These are phyloP conservation scores for Drosophila seclusa DNA, from an alignment of 2,888 invertebrate genomes.

Conservation along the genomic window DNA sequence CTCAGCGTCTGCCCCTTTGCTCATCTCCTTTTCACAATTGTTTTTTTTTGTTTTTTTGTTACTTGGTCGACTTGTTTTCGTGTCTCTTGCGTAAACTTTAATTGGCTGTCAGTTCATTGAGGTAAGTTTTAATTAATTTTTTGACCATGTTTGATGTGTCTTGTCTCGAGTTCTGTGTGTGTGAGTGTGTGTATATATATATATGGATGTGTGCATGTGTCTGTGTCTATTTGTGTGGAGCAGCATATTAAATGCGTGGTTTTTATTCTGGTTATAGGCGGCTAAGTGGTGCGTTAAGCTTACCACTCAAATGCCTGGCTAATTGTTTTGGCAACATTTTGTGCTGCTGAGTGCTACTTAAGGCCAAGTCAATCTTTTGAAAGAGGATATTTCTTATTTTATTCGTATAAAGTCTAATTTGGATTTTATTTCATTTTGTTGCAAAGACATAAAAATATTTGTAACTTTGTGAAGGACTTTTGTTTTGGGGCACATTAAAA, in stretches of 20 bases:
- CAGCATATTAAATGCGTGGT: slow-evolving; percentile 37
- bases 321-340: slow-evolving; percentile 50
- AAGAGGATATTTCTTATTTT: not conserved
- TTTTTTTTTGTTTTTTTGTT: slow-evolving; percentile 9
- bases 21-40: slow-evolving; percentile 15
- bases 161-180: slow-evolving; percentile 6
- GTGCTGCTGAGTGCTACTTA: slow-evolving; percentile 5
- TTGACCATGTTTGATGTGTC: slow-evolving; percentile 34
- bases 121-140: slow-evolving; percentile 79
- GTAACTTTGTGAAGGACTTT: not conserved
- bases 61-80: slow-evolving; percentile 54
- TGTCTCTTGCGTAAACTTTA: slow-evolving; percentile 73
- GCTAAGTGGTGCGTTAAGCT: slow-evolving; percentile 48
- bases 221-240: slow-evolving; percentile 3
- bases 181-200: not conserved
- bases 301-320: slow-evolving; percentile 46
- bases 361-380: slow-evolving; percentile 16
- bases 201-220: not conserved
- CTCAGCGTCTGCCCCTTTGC: slow-evolving; percentile 24
- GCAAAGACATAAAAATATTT: not conserved
- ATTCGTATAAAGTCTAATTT: not conserved
- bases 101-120: slow-evolving; percentile 75
- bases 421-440: slow-evolving; percentile 4
- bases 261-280: slow-evolving; percentile 7
- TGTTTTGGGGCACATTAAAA: not conserved